Base-by-base conservation (phyloP, 2,113 vertebrate species). In the Charina bottae region DNA sequence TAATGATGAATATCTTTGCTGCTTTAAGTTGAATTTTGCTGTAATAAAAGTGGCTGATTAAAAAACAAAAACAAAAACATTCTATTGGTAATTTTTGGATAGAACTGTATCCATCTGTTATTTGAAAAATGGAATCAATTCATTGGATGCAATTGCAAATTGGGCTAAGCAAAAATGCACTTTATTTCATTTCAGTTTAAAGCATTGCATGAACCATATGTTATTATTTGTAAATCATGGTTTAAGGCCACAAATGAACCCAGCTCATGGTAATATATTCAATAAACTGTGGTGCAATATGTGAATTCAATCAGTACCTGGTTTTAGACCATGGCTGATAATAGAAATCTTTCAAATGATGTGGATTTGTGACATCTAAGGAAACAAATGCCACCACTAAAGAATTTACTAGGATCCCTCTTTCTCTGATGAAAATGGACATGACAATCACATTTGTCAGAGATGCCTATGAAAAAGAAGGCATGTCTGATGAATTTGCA, bases 1-100 rank as follows among this genome's bases (percentile, higher is more conserved):
- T 97, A 97, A 96, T 95, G 95, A 95, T 95, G 95, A 96, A 97
- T 91, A 92, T 93, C 92, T 94, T 94, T 96, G 93, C 96, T 96
- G 89, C 93, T 96, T 96, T 87, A 93, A 95, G 93, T 1, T 19
- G 85, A 93, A 60, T 62, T 89, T 93, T 87, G 89, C 37, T 64
- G 84, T 90, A 95, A 93, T 95, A 94, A 92, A 95, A 92, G 64
- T 28, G 33, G 78, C 85, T 93, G 94, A 91, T 37, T 90, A 58
- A 90, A 83, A 78, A 91, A 78, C 33, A 42, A 78, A 78, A 78
- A 21, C 72, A 78, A 78, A 17, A 78, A 13, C 12, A 91, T 90
- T 58, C 11, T 68, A 19, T 11, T n/a, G 60, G 42, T 64, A 64
- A 53, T n/a, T 72, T 94, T 83, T 91, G 89, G 90, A 62, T 60